phyloP scores from a whole-genome alignment of 2,797 vertebrate genomes.

The Rousettus madagascariensis region DNA sequence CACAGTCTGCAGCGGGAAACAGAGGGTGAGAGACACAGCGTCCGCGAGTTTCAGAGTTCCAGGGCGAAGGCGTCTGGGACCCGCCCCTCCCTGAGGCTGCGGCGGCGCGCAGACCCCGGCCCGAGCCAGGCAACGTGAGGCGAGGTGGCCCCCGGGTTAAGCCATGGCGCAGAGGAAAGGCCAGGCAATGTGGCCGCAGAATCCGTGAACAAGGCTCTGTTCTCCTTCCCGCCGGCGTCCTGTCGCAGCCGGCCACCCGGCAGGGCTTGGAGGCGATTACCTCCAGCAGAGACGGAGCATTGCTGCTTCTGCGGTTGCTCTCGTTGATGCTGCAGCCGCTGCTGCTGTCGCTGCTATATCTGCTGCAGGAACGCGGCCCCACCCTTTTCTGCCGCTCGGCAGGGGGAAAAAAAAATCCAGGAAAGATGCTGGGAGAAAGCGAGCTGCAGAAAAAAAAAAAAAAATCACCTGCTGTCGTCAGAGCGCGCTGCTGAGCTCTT shows the following conservation, averaged over 20 bases:
- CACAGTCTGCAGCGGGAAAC: neutral
- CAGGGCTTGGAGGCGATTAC: conserved; percentile 26
- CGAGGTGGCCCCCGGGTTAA: conserved; percentile 57
- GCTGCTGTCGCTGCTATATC: conserved; percentile 24
- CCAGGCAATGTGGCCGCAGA: neutral
- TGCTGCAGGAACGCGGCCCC: conserved; percentile 73
- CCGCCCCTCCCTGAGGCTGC: conserved; percentile 66
- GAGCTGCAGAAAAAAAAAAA: conserved; percentile 82
- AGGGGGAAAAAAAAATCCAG: neutral
- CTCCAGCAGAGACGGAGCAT: neutral
- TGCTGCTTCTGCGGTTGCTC: neutral
- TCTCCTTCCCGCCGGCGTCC: neutral
- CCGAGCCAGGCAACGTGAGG: neutral
- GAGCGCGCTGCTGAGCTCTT: conserved; percentile 58
- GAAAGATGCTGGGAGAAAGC: conserved; percentile 76
- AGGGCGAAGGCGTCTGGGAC: conserved; percentile 20
- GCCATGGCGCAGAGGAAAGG: conserved; percentile 67
- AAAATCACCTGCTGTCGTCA: conserved; percentile 88
- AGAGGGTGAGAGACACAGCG: neutral
- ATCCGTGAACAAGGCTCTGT: neutral
- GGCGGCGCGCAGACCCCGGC: conserved; percentile 40
- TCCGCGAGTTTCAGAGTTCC: conserved; percentile 4
- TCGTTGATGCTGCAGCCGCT: conserved; percentile 5
- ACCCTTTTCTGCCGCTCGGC: conserved; percentile 68
- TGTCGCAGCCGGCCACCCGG: neutral